phyloP scores from a whole-genome alignment of 30 jellyfish, hydroid and myxozoan species.

The Nemopilema nomurai region DNA sequence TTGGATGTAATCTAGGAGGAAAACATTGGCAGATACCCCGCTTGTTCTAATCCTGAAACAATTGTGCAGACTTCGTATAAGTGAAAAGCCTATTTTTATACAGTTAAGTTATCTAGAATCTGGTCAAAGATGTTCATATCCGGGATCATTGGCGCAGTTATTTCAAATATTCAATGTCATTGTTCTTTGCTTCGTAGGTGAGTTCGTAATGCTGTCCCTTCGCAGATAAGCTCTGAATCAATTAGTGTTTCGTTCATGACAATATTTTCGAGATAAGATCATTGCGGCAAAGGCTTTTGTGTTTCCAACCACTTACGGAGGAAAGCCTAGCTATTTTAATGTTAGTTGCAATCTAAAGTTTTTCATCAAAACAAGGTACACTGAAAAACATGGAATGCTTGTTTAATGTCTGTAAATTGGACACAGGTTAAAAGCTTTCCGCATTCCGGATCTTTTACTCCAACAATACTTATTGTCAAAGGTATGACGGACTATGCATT shows the following conservation, averaged over 20 bases:
- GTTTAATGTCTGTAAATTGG: too few species aligned
- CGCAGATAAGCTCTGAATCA: not conserved
- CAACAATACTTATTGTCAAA: too few species aligned
- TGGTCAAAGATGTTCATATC: conserved; percentile 1
- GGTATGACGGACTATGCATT: too few species aligned
- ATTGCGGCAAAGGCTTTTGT: not conserved
- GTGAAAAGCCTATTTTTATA: not conserved
- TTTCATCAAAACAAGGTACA: too few species aligned
- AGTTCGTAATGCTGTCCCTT: not conserved
- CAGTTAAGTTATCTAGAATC: not conserved
- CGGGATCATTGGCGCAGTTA: conserved; percentile 6
- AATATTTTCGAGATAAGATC: not conserved
- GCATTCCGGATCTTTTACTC: too few species aligned
- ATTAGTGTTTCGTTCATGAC: not conserved
- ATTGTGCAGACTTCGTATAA: not conserved
- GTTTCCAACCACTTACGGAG: too few species aligned
- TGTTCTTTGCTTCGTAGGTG: too few species aligned
- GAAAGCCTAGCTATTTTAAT: too few species aligned
- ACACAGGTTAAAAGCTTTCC: too few species aligned
- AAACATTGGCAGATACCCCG: not conserved
- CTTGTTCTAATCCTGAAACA: not conserved
- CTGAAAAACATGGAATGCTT: too few species aligned
- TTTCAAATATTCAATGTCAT: conserved; percentile 5
- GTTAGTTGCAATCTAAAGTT: too few species aligned
- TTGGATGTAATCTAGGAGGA: not conserved